Evolutionary conservation across 2,113 vertebrate species (phyloP), one percentile per base, ranked within the genome.

Genomic region (Aspidoscelis tigris): DNA sequence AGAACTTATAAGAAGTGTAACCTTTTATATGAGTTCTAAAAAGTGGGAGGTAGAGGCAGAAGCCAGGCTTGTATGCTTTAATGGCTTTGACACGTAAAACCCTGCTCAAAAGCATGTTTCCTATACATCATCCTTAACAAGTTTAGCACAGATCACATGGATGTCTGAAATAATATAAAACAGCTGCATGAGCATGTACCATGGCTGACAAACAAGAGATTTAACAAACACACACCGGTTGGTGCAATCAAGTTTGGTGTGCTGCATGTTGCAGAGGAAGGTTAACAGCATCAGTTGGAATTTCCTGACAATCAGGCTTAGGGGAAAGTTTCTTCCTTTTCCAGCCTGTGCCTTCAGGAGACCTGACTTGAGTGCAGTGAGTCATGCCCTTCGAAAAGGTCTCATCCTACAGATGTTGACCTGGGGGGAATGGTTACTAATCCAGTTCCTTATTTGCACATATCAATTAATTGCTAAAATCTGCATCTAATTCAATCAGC

Each of bases 301-400:
- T 84, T 79, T 79, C 58, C 76, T 84, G 76, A 73, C 76, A 84
- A 44, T 61, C 81, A 61, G 64, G 44, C 58, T 16, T 44, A 74
- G 16, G 41, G 55, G 55, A 65, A 74, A 47, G 22, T 73, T 73
- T 61, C 39, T 47, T 47, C 24, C 47, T 66, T 66, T 55, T 72
- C 55, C 33, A 50, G 55, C 55, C 71, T 64, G 12, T 50, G 43
- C 68, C 83, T 6, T 73, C 11, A 74, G 71, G 61, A 80, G 80
- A 80, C 24, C 58, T 5, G 7, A 16, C n/a, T 50, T 65, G 53
- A 80, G 21, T 73, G 58, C 47, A 41, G 50, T 74, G 58, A 66
- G 58, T 73, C 77, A 26, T 85, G 58, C 20, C 69, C 77, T 66
- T 85, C 78, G 39, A 74, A 80, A 85, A 79, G 58, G 21, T 73